Percentiles rank a stretch among this genome's conserved stretches.
phyloP scores from a whole-genome alignment of 2,113 vertebrate genomes.

The Delphinus delphis region DNA sequence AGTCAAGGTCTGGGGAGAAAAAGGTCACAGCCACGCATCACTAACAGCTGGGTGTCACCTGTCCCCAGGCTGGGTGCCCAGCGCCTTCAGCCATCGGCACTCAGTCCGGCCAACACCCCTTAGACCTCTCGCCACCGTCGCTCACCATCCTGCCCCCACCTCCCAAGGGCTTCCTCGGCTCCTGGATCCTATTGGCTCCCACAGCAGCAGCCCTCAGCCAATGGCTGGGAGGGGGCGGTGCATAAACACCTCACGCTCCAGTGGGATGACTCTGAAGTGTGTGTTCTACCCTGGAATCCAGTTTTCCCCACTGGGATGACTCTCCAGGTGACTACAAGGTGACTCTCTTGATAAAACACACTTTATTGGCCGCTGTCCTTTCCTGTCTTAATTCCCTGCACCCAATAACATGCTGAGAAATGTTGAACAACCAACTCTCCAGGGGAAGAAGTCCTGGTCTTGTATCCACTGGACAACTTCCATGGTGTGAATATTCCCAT shows the following conservation, averaged over 20 bases:
- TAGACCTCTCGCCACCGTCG: not conserved
- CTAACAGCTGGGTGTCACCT: not conserved
- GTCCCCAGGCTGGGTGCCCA: not conserved
- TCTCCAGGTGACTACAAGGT: not conserved
- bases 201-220: not conserved
- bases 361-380: not conserved
- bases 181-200: not conserved
- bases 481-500: not conserved
- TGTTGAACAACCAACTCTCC: not conserved
- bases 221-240: not conserved
- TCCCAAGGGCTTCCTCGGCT: not conserved
- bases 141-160: not conserved
- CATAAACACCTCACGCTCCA: not conserved
- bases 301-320: not conserved
- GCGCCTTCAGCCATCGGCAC: not conserved
- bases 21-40: not conserved
- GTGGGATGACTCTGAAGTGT: not conserved
- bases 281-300: not conserved
- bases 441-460: not conserved
- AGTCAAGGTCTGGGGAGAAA: constrained; percentile 82
- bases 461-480: not conserved
- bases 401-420: not conserved
- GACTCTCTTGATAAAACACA: not conserved
- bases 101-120: not conserved
- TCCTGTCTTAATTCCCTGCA: not conserved